Conservation (phyloP, 1,140 invertebrate genomes). For the Araneus ventricosus region DNA sequence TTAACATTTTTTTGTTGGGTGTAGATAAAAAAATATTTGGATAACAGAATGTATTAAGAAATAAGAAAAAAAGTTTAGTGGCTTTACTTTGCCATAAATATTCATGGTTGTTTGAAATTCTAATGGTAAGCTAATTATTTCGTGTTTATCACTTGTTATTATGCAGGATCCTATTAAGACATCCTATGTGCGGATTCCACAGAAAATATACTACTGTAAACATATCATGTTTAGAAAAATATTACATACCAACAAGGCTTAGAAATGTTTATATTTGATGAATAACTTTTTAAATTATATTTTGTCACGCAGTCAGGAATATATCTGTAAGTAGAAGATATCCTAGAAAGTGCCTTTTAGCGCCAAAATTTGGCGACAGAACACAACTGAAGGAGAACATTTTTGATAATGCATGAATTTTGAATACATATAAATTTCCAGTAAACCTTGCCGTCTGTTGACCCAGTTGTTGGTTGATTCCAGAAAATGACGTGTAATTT, state of each 20-base stretch:
- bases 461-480: no score
- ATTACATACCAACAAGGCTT: not conserved
- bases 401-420: no score
- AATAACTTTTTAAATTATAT: not conserved
- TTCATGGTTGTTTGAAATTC: not conserved
- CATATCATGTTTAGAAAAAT: not conserved
- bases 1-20: not conserved
- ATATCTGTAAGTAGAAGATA: not conserved
- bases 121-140: not conserved
- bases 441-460: no score
- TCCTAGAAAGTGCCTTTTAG: not conserved
- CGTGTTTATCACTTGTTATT: not conserved
- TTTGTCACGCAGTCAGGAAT: not conserved
- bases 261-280: not conserved
- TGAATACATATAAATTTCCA: no score
- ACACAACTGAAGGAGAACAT: not conserved
- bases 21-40: not conserved
- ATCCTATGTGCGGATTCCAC: not conserved
- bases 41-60: not conserved
- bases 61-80: not conserved
- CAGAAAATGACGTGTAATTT: no score
- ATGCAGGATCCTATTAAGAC: not conserved
- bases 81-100: not conserved
- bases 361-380: not conserved
- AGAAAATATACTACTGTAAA: not conserved